Conservation (phyloP, 2,113 vertebrate species). For the Seriola aureovittata region DNA sequence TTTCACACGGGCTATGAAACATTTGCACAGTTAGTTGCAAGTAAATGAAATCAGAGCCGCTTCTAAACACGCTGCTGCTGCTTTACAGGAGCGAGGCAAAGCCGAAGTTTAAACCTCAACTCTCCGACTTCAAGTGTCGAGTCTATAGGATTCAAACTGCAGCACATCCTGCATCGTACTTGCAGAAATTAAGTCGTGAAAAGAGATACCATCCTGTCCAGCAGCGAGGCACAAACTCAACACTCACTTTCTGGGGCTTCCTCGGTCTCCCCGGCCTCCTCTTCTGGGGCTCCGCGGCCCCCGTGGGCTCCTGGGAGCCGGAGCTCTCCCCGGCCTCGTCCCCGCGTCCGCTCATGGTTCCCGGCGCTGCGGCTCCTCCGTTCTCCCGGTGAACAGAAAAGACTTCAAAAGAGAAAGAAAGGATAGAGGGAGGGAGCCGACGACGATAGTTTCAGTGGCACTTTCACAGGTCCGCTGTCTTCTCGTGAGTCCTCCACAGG, state of each 20-base stretch:
- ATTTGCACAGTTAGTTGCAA: too few relatives aligned
- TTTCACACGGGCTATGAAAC: too few relatives aligned
- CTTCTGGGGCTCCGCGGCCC: slow-evolving; percentile 90
- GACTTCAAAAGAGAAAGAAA: background rate
- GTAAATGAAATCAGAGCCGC: too few relatives aligned
- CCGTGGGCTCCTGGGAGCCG: slow-evolving; percentile 91
- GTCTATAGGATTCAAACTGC: too few relatives aligned
- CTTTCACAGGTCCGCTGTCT: slow-evolving; percentile 48
- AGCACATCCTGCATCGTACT: too few relatives aligned
- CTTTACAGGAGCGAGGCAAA: too few relatives aligned
- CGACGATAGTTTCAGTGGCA: background rate
- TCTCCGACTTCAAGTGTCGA: too few relatives aligned
- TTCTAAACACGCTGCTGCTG: too few relatives aligned
- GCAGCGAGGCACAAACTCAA: background rate
- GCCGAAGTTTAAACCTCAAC: too few relatives aligned
- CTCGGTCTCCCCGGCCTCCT: slow-evolving; percentile 95
- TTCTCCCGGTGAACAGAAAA: slow-evolving; percentile 9
- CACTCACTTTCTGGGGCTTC: slow-evolving; percentile 95
- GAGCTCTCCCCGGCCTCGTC: slow-evolving; percentile 93
- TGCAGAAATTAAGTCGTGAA: too few relatives aligned
- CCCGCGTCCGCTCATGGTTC: slow-evolving; percentile 92
- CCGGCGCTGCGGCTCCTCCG: slow-evolving; percentile 40
- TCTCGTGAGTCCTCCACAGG: slow-evolving; percentile 43
- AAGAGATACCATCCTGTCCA: too few relatives aligned
- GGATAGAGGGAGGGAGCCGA: background rate